These are phyloP conservation scores for Equus przewalskii DNA, from an alignment of 2,113 vertebrate genomes.

Conservation along the genomic window DNA sequence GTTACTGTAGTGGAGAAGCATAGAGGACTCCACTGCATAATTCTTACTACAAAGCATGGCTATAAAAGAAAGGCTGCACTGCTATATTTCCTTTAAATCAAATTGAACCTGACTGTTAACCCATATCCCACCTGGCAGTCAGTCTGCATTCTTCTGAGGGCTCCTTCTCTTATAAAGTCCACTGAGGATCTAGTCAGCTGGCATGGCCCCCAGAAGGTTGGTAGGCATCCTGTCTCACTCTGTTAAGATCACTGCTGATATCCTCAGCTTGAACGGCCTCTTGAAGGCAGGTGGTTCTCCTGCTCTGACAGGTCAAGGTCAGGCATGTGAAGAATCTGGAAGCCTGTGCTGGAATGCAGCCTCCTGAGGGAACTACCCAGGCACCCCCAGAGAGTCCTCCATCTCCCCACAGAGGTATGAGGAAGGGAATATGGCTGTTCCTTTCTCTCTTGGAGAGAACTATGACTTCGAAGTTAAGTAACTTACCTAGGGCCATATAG, in stretches of 20 bases:
- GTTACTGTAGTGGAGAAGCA: neutral
- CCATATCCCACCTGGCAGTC: neutral
- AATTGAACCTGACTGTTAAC: neutral
- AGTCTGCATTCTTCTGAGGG: neutral
- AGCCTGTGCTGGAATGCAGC: neutral
- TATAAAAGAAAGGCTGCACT: neutral
- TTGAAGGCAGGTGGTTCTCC: neutral
- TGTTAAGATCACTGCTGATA: neutral
- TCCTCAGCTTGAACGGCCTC: neutral
- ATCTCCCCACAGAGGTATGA: neutral
- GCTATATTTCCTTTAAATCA: neutral
- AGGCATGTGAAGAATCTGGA: too few species aligned
- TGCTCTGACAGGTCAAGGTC: neutral
- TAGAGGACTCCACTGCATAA: neutral
- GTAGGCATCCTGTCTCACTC: neutral
- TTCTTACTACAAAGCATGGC: neutral
- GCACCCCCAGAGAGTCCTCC: fast-evolving
- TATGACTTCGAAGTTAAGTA: too few species aligned
- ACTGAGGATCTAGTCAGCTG: neutral
- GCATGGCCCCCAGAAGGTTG: too few species aligned
- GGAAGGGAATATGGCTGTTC: fast-evolving
- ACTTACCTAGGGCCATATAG: neutral
- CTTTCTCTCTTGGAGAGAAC: neutral
- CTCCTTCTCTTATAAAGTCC: neutral
- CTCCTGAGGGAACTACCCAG: neutral